Evolutionary conservation across 2,113 vertebrate species (phyloP), one percentile per base, ranked within the genome.

Genomic region (Murina feae): DNA sequence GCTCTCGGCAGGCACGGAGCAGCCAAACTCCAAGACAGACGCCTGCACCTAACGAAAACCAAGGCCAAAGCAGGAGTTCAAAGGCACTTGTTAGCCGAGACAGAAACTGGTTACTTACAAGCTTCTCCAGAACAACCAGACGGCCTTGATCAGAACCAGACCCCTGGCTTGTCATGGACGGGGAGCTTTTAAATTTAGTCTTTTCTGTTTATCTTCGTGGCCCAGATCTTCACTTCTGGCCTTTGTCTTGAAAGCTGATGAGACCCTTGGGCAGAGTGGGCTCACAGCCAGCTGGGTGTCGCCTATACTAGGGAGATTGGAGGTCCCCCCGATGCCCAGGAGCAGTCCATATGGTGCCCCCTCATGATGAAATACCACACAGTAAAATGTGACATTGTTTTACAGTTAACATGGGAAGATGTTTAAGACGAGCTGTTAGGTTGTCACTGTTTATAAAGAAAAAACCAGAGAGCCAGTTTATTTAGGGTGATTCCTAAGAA

Each of bases 351-450:
- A 21, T 0, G 72, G 51, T 6, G 5, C 35, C 14, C 58, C 72
- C 8, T 0, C 13, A 1, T 2, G 76, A 28, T 25, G n/a, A 76
- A 47, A 20, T 55, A n/a, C 1, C 42, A 72, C 0, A 10, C 6
- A 9, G 20, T 28, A 35, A 21, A 23, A 66, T 21, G 20, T 25
- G 58, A 42, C 25, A 5, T 1, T 5, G 20, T 44, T 53, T 86
- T 71, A 6, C 47, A 49, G 60, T 69, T 55, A 69, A n/a, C 55
- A 23, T 5, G 7, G 20, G 71, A 55, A 39, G 37, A 35, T 49
- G 25, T 66, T 89, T 84, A 76, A 74, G 58, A 78, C 68, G 28
- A 93, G 68, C 5, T 79, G 18, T 85, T 76, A 42, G 17, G 42
- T 55, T 66, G 12, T 16, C n/a, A n/a, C n/a, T 35, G 63, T 30